Evolutionary conservation across 2,797 vertebrate species (phyloP).

Genomic region (Lithobates pipiens): DNA sequence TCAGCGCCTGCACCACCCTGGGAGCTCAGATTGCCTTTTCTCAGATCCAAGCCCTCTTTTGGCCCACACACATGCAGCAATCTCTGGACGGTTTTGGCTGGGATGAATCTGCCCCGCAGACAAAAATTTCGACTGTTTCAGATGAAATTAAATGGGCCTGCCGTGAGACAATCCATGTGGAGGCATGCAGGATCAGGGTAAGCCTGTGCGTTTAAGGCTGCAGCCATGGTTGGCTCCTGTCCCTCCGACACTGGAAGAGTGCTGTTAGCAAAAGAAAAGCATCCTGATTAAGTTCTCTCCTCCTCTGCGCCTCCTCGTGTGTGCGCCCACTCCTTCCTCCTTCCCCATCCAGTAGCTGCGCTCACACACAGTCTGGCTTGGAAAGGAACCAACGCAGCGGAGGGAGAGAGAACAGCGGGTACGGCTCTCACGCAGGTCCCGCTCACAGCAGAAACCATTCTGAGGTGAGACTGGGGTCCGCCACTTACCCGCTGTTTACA

Average conservation of each 20-base stretch:
- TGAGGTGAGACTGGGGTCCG: constrained; percentile 28
- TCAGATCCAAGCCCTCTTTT: no score
- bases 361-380: constrained; percentile 40
- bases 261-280: constrained; percentile 35
- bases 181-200: background rate
- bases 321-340: constrained; percentile 43
- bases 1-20: no score
- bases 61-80: background rate
- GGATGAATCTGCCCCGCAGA: background rate
- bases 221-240: background rate
- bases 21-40: no score
- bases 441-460: constrained; percentile 22
- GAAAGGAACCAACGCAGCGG: constrained; percentile 27
- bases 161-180: background rate
- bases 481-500: constrained; percentile 54
- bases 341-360: constrained; percentile 21
- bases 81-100: background rate
- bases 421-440: background rate
- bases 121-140: background rate
- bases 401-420: constrained; percentile 34
- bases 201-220: background rate
- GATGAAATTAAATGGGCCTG: background rate
- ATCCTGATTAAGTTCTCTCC: constrained; percentile 39
- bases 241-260: background rate
- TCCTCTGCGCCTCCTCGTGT: constrained; percentile 33